Percentiles rank a stretch among this genome's conserved stretches.
These are phyloP conservation scores for Tympanoctomys barrerae DNA, from an alignment of 2,797 vertebrate species.

Conservation along the genomic window DNA sequence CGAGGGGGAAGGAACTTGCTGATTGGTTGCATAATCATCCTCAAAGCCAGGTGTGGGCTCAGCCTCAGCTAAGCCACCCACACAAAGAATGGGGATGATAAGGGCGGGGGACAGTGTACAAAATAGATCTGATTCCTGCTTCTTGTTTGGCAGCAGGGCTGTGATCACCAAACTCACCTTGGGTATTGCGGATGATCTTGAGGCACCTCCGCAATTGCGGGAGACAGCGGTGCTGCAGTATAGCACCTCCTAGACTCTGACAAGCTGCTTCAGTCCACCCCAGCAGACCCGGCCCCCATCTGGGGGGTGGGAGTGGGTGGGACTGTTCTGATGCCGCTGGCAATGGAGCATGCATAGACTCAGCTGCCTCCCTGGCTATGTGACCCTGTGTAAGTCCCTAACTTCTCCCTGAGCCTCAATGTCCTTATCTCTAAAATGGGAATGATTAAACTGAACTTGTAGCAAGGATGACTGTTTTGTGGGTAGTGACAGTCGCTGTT, in stretches of 20 bases:
- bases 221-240: not conserved
- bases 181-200: not conserved
- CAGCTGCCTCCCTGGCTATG: not conserved
- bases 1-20: not conserved
- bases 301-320: not conserved
- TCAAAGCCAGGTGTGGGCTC: not conserved
- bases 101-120: not conserved
- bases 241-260: not conserved
- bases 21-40: not conserved
- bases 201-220: not conserved
- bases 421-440: not conserved
- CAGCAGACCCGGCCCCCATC: not conserved
- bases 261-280: not conserved
- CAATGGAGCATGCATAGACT: not conserved
- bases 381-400: not conserved
- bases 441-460: too few relatives aligned
- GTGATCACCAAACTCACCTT: not conserved
- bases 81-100: not conserved
- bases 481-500: not conserved
- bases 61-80: not conserved
- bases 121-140: not conserved
- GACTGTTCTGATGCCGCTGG: not conserved
- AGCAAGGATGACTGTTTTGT: not conserved
- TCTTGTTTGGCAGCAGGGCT: not conserved
- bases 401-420: not conserved